These are phyloP conservation scores for Nesospiza acunhae DNA, from an alignment of 2,113 vertebrate genomes.

Conservation along the genomic window DNA sequence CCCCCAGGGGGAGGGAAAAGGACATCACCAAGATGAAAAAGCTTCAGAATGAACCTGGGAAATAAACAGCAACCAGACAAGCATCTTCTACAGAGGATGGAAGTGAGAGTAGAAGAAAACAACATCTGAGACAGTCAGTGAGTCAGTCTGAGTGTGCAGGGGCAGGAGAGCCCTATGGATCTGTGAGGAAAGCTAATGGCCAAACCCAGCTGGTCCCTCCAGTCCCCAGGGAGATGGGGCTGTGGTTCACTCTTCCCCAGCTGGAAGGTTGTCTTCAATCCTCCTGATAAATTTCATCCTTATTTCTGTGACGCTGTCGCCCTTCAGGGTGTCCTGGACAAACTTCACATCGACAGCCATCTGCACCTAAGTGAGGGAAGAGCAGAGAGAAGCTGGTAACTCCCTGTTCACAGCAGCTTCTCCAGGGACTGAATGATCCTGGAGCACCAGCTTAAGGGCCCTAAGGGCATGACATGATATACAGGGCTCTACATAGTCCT, in stretches of 20 bases:
- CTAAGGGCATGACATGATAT: accelerated
- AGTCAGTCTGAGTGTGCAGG: slow-evolving; percentile 33
- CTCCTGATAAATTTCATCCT: slow-evolving; percentile 97
- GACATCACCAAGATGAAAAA: slow-evolving; percentile 27
- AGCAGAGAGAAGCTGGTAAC: neutral
- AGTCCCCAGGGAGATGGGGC: neutral
- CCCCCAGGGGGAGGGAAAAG: slow-evolving; percentile 14
- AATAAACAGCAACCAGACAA: slow-evolving; percentile 45
- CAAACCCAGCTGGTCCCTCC: slow-evolving; percentile 9
- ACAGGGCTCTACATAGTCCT: neutral
- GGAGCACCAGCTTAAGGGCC: neutral
- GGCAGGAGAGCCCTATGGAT: neutral
- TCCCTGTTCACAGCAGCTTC: neutral
- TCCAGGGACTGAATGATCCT: neutral
- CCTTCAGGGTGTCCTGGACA: slow-evolving; percentile 92
- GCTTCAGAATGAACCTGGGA: slow-evolving; percentile 46
- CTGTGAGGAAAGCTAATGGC: neutral
- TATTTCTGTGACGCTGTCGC: slow-evolving; percentile 95
- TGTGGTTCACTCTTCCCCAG: slow-evolving; percentile 88
- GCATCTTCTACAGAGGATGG: slow-evolving; percentile 43
- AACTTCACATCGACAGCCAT: slow-evolving; percentile 99
- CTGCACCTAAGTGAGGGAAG: slow-evolving; percentile 83
- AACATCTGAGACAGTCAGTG: slow-evolving; percentile 64
- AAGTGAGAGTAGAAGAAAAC: slow-evolving; percentile 49
- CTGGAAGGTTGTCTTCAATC: slow-evolving; percentile 97